Conservation (phyloP, 2,888 invertebrate species). For the Meteorus cinctellus region DNA sequence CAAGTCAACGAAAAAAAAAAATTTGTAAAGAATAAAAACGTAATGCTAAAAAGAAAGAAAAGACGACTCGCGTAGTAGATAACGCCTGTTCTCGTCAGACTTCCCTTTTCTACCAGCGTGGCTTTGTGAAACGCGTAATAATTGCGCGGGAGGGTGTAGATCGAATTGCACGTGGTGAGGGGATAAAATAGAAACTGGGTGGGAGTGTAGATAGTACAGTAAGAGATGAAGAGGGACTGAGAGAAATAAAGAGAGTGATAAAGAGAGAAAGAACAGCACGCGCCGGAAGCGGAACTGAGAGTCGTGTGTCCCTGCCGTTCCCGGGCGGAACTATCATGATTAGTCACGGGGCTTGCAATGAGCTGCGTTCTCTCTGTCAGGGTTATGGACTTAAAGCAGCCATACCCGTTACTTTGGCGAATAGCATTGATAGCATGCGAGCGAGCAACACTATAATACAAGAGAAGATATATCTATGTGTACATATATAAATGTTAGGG, state of each 20-base stretch:
- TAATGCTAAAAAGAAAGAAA: not conserved
- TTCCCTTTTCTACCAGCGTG: conserved; percentile 56
- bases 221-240: conserved; percentile 30
- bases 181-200: conserved; percentile 31
- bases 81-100: conserved; percentile 45
- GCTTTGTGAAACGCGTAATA: conserved; percentile 70
- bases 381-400: conserved; percentile 25
- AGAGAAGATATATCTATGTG: not conserved
- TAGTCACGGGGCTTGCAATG: conserved; percentile 71
- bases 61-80: conserved; percentile 53
- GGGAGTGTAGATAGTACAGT: conserved; percentile 21
- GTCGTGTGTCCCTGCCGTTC: conserved; percentile 72
- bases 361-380: conserved; percentile 50
- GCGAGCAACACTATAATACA: not conserved
- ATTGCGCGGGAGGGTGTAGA: conserved; percentile 67
- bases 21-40: conserved; percentile 25
- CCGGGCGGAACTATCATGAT: conserved; percentile 73
- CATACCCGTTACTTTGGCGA: conserved; percentile 21
- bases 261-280: conserved; percentile 62
- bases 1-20: not conserved
- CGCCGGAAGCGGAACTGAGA: conserved; percentile 72
- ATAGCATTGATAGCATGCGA: not conserved
- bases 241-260: conserved; percentile 54
- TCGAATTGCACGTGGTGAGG: conserved; percentile 47
- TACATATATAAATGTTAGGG: not conserved